Conservation (phyloP, 92 coral and sea anemone species). For the Palythoa heliodiscus region DNA sequence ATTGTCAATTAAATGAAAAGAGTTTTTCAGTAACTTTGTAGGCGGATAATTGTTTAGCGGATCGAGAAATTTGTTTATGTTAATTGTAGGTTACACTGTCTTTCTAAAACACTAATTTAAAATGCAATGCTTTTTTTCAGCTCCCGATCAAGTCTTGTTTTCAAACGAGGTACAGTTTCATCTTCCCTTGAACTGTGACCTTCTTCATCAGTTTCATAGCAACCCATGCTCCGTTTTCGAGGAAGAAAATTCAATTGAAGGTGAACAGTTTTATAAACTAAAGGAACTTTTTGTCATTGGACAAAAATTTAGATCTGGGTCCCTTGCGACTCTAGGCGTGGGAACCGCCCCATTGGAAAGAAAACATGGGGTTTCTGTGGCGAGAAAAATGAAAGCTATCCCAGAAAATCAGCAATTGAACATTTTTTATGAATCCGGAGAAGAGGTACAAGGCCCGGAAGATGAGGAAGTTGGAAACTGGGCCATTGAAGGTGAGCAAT, state of each 20-base stretch:
- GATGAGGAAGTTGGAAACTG: neutral
- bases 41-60: too few relatives aligned
- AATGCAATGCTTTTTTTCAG: conserved; percentile 26
- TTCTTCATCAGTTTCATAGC: conserved; percentile 32
- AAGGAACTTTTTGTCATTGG: conserved; percentile 65
- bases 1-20: too few relatives aligned
- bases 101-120: neutral
- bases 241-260: conserved; percentile 1
- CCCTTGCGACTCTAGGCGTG: conserved; percentile 16
- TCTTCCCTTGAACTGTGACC: conserved; percentile 70
- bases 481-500: neutral
- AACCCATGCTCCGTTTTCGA: neutral
- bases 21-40: too few relatives aligned
- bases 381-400: conserved; percentile 65
- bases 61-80: too few relatives aligned
- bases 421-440: conserved; percentile 1
- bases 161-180: conserved; percentile 82
- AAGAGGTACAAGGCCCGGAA: neutral
- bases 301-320: conserved; percentile 43
- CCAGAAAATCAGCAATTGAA: conserved; percentile 65
- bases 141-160: conserved; percentile 52
- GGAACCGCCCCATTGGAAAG: neutral
- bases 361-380: conserved; percentile 31
- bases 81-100: too few relatives aligned
- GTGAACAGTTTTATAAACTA: conserved; percentile 27